These are phyloP conservation scores for Coronaproctus castanopsis DNA, from an alignment of 2,888 invertebrate genomes.

Conservation along the genomic window DNA sequence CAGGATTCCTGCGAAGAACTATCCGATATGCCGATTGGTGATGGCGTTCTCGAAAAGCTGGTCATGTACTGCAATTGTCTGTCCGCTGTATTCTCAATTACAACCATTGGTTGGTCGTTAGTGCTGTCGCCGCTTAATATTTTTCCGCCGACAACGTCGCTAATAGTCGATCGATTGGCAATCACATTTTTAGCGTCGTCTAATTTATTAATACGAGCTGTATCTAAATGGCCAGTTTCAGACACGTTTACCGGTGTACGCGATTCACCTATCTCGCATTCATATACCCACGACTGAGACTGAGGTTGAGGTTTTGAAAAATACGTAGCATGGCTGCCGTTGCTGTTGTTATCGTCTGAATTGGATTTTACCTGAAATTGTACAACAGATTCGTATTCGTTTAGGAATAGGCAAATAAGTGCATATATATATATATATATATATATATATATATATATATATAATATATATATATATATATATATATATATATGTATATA, in stretches of 20 bases:
- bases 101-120: constrained; percentile 16
- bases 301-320: constrained; percentile 10
- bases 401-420: neutral
- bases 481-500: no score
- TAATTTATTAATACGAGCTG: neutral
- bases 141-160: constrained; percentile 17
- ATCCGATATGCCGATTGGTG: constrained; percentile 26
- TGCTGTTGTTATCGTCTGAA: constrained; percentile 24
- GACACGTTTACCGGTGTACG: constrained; percentile 3
- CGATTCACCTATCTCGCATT: constrained; percentile 23
- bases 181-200: constrained; percentile 1
- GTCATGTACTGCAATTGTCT: constrained; percentile 31
- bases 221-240: neutral
- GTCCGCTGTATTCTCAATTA: constrained; percentile 21
- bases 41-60: constrained; percentile 31
- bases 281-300: constrained; percentile 34
- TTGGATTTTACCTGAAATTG: constrained; percentile 28
- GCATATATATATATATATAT: no score
- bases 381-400: constrained; percentile 1
- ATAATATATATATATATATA: no score
- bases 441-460: no score
- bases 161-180: constrained; percentile 9
- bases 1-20: constrained; percentile 26
- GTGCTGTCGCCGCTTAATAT: constrained; percentile 6
- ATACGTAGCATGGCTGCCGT: constrained; percentile 11